Evolutionary conservation across 2,797 vertebrate genomes (phyloP).

Genomic region (Amazonetta brasiliensis): DNA sequence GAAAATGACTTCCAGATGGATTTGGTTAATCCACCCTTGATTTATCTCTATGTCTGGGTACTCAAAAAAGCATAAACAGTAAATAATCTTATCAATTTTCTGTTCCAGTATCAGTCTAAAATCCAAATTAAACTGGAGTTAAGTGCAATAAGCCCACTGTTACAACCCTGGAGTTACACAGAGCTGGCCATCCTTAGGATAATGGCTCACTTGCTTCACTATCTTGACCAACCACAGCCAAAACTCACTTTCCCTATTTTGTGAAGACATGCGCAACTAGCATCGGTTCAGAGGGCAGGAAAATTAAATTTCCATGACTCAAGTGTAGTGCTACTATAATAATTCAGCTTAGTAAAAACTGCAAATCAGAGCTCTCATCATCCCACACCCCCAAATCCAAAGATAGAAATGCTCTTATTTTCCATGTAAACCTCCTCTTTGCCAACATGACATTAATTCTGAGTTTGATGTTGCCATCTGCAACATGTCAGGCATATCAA

Average conservation of each 20-base stretch:
- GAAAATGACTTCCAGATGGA: slow-evolving; percentile 1
- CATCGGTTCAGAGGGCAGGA: neutral
- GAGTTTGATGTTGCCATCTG: slow-evolving; percentile 29
- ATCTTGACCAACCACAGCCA: neutral
- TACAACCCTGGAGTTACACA: neutral
- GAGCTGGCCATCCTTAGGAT: neutral
- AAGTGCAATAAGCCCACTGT: neutral
- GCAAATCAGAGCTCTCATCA: neutral
- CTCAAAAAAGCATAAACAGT: neutral
- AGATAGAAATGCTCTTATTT: neutral
- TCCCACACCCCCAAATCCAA: neutral
- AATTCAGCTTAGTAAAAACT: neutral
- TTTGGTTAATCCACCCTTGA: slow-evolving; percentile 8
- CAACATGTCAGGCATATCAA: slow-evolving; percentile 35
- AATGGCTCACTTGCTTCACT: neutral
- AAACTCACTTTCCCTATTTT: neutral
- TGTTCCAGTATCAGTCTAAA: neutral
- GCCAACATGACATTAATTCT: neutral
- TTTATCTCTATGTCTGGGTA: neutral
- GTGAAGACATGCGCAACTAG: neutral
- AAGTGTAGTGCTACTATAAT: neutral
- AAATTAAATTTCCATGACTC: neutral
- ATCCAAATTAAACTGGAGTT: neutral
- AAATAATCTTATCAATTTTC: neutral
- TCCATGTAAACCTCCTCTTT: neutral